Evolutionary conservation across 2,888 invertebrate species (phyloP).

Genomic region (Tenthredo livida): DNA sequence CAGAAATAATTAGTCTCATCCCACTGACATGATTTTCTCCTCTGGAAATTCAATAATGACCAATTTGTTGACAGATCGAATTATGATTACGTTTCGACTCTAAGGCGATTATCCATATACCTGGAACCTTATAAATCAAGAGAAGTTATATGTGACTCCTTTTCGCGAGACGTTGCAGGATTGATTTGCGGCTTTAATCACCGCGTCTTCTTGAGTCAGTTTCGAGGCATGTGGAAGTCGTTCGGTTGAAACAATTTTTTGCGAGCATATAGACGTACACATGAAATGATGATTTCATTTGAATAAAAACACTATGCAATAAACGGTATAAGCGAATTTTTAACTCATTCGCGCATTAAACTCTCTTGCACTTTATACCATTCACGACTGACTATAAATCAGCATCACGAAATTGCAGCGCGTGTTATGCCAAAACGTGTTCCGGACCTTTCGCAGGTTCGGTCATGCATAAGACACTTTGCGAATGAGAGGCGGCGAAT

Average conservation of each 20-base stretch:
- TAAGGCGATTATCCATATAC: neutral
- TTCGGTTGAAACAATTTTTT: neutral
- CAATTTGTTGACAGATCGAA: neutral
- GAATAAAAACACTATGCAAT: neutral
- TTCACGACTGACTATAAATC: conserved; percentile 36
- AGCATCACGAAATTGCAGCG: conserved; percentile 21
- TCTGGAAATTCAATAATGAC: neutral
- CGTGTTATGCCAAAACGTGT: conserved; percentile 47
- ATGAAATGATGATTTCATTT: neutral
- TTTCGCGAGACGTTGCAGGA: neutral
- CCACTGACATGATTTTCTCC: neutral
- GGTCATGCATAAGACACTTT: conserved; percentile 53
- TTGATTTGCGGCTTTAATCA: neutral
- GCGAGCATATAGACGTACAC: neutral
- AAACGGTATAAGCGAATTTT: conserved; percentile 12
- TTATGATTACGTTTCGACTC: neutral
- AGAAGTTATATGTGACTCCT: neutral
- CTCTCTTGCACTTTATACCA: conserved; percentile 2
- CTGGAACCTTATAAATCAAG: neutral
- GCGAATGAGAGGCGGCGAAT: conserved; percentile 49
- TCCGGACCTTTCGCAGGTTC: conserved; percentile 42
- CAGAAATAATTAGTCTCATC: conserved; percentile 17
- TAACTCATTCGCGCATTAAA: neutral
- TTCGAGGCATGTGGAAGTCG: neutral
- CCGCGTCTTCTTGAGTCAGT: neutral